Evolutionary conservation across 2,888 invertebrate species (phyloP), one percentile per base, ranked within the genome.

Genomic region (Lycocerus yunnanus): DNA sequence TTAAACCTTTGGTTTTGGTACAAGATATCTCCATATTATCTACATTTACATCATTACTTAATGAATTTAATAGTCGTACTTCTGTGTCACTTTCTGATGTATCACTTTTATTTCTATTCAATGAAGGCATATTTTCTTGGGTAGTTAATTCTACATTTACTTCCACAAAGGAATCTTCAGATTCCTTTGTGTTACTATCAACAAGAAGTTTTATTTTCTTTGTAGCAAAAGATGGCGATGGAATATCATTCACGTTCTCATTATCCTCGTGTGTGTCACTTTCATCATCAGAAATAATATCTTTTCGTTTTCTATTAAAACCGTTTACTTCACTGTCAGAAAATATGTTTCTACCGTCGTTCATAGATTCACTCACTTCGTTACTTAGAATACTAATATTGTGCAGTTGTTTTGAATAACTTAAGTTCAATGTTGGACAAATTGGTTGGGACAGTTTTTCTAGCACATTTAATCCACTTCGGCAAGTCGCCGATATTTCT

Each of bases 371-470:
- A 8, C 6, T n/a, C 5, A n/a, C n/a, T 43, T 43, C n/a, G 0
- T 6, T 43, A 43, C 6, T 43, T 13, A 15, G 11, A n/a, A 18
- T 15, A 14, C 6, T 5, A 20, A n/a, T 58, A 18, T 9, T n/a
- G 6, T 58, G 10, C 24, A 21, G 14, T 15, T 59, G 14, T 5
- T 69, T 68, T 15, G 13, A 61, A 9, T 11, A n/a, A 58, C 18
- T 70, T 15, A 74, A 16, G 58, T 59, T n/a, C 18, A 77, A 24
- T 5, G 72, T 58, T 3, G 76, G 74, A 20, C 76, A 72, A 20
- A 69, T 58, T 9, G 74, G 68, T 58, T 77, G 76, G 18, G 71
- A 74, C 11, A 77, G 15, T 15, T 67, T 69, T 58, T 74, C 76
- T 15, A 77, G 67, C 11, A 61, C 3, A 16, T 66, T 61, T n/a